Percentiles rank a stretch among this genome's conserved stretches.
Evolutionary conservation across 2,113 vertebrate species (phyloP).

Genomic region (Canis aureus): DNA sequence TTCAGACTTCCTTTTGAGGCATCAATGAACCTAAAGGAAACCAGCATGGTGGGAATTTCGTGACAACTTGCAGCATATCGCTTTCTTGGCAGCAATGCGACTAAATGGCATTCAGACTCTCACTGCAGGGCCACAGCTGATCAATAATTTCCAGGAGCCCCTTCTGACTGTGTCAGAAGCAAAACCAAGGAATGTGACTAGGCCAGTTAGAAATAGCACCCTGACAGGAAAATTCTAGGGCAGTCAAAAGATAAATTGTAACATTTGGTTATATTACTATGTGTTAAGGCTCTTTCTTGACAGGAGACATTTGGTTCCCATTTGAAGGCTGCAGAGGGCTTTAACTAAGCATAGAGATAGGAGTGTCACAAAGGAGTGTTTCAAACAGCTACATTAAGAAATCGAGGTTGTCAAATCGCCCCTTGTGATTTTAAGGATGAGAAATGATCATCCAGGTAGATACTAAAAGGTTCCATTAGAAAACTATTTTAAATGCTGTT

Average conservation of each 20-base stretch:
- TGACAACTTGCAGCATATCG: not conserved
- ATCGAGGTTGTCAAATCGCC: constrained; percentile 70
- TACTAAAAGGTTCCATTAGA: constrained; percentile 69
- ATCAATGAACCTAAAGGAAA: constrained; percentile 70
- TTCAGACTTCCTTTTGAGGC: constrained; percentile 62
- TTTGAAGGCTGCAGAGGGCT: constrained; percentile 67
- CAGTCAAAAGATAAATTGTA: constrained; percentile 75
- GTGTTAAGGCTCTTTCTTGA: constrained; percentile 73
- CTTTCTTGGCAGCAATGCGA: constrained; percentile 58
- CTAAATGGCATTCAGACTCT: constrained; percentile 55
- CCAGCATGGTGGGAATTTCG: constrained; percentile 46
- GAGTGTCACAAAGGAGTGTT: constrained; percentile 45
- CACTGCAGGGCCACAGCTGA: constrained; percentile 61
- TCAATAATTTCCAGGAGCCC: constrained; percentile 70
- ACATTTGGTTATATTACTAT: constrained; percentile 82
- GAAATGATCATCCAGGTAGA: constrained; percentile 48
- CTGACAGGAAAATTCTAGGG: constrained; percentile 80
- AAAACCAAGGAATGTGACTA: constrained; percentile 65
- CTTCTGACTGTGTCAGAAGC: constrained; percentile 64
- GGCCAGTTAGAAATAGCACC: constrained; percentile 70
- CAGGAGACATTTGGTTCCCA: constrained; percentile 77
- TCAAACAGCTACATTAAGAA: constrained; percentile 74
- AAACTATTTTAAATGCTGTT: constrained; percentile 62
- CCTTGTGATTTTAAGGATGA: constrained; percentile 47
- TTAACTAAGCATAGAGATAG: constrained; percentile 70